Percentiles rank a stretch among this genome's conserved stretches.
These are phyloP conservation scores for Drosophila pallidifrons DNA, from an alignment of 1,140 invertebrate species.

Conservation along the genomic window DNA sequence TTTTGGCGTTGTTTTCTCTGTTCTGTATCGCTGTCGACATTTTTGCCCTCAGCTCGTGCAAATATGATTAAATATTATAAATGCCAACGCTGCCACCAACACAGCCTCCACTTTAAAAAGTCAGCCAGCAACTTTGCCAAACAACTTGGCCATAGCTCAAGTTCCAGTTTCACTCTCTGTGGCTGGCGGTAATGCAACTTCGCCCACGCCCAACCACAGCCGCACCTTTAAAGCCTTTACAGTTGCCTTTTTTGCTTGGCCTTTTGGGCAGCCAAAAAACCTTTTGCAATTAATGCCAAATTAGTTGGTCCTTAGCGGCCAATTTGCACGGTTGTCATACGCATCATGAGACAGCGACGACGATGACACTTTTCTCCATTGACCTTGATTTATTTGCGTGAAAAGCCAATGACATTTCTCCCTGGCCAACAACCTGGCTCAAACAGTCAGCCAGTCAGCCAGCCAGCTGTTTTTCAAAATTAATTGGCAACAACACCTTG, in stretches of 20 bases:
- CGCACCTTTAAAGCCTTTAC: conserved; percentile 27
- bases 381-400: conserved; percentile 30
- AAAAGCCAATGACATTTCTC: conserved; percentile 20
- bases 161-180: conserved; percentile 9
- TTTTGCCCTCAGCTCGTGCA: conserved; percentile 46
- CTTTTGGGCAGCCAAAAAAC: conserved; percentile 1
- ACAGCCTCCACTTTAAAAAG: conserved; percentile 15
- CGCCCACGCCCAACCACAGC: conserved; percentile 26
- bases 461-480: conserved; percentile 49
- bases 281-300: conserved; percentile 34
- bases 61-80: conserved; percentile 83
- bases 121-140: conserved; percentile 4
- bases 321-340: conserved; percentile 22
- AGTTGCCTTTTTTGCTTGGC: background rate
- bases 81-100: conserved; percentile 53
- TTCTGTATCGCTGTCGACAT: conserved; percentile 48
- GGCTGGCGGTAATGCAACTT: conserved; percentile 22
- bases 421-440: conserved; percentile 11
- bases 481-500: conserved; percentile 68
- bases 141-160: conserved; percentile 4
- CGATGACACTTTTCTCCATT: conserved; percentile 1
- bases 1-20: conserved; percentile 10
- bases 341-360: conserved; percentile 5
- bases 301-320: conserved; percentile 27
- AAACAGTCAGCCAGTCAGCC: background rate